Base-by-base conservation (phyloP, 2,113 vertebrate species). In the Antigone vipio region DNA sequence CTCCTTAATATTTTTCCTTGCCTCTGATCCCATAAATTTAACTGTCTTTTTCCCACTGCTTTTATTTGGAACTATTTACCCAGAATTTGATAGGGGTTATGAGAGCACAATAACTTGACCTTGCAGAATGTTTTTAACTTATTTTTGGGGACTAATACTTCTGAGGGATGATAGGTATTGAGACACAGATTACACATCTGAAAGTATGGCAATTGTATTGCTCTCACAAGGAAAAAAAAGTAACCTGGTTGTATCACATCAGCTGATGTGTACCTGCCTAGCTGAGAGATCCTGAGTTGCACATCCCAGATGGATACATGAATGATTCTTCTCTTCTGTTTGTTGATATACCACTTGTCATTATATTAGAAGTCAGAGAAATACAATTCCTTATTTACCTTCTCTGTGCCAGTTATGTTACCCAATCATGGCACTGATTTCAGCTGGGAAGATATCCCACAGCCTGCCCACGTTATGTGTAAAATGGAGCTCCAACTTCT, bases 401-500 rank as follows among this genome's bases (percentile, higher is more conserved):
- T 27, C 42, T 42, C 15, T 72, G 17, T 90, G 8, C 2, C 29
- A 63, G 27, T 34, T 88, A 62, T 22, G 14, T 67, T 42, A 8
- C 5, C 26, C 26, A 29, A n/a, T 62, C 15, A 30, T 15, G 26
- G 10, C n/a, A 50, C 10, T 1, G 2, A 29, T 79, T 47, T 64
- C 47, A 26, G 4, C 38, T 59, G 44, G 9, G 16, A 86, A 68
- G 40, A 22, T 22, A 2, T 73, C 32, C 12, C 58, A 45, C 12
- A 50, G 21, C 18, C 56, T 58, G 24, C 15, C 19, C 12, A 18
- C 0, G 0, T 2, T n/a, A 14, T 45, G 19, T 0, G 0, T 59
- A 85, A 82, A 67, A 29, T 38, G 23, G 29, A 74, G 6, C 2
- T 58, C 27, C 59, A 55, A 1, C 17, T 56, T 52, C 3, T 15